These are phyloP conservation scores for Mormyrus iriodes DNA, from an alignment of 2,113 vertebrate species.

Conservation along the genomic window DNA sequence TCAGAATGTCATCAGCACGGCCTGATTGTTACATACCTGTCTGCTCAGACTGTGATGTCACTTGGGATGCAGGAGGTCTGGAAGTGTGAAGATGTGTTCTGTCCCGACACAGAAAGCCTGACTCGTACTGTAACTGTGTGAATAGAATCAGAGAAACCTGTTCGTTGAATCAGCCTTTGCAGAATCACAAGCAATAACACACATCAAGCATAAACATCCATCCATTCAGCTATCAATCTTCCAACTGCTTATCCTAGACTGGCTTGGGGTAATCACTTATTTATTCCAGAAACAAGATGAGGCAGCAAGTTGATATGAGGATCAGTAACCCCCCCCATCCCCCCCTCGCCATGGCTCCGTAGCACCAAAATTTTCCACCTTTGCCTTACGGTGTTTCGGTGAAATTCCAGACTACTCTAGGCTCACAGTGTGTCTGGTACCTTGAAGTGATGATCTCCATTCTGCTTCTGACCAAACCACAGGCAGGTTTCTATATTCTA, in stretches of 20 bases:
- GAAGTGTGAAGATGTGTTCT: background rate
- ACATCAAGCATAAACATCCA: background rate
- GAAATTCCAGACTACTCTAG: background rate
- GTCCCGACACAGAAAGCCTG: background rate
- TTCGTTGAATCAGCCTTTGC: background rate
- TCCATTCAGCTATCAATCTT: background rate
- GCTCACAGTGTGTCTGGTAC: background rate
- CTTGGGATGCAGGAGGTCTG: background rate
- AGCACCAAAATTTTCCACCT: too few relatives aligned
- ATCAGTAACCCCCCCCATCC: too few relatives aligned
- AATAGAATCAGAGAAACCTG: background rate
- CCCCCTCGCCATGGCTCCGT: too few relatives aligned
- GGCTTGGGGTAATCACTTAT: background rate
- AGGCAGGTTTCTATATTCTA: background rate
- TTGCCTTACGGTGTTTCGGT: too few relatives aligned
- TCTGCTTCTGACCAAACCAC: background rate
- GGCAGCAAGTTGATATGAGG: too few relatives aligned
- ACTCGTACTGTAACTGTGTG: background rate
- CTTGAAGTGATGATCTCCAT: background rate
- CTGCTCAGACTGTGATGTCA: background rate
- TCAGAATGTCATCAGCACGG: background rate
- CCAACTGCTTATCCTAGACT: background rate
- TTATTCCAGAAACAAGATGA: background rate
- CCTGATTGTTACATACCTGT: background rate
- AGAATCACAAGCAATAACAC: constrained; percentile 21